These are phyloP conservation scores for Peromyscus nudipes DNA, from an alignment of 2,797 vertebrate genomes.

Conservation along the genomic window DNA sequence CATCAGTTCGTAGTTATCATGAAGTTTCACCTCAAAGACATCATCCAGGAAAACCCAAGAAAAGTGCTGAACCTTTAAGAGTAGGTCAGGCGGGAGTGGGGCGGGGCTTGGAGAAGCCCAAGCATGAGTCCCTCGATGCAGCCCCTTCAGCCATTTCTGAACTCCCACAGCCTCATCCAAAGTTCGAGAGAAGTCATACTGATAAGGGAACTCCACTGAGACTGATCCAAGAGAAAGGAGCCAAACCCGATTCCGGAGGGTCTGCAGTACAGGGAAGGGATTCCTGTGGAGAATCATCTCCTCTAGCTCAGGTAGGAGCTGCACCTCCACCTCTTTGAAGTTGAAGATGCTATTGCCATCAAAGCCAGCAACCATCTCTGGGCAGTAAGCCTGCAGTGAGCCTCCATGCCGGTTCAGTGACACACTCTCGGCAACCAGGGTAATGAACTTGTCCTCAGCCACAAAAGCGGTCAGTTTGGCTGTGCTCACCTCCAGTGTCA, in stretches of 20 bases:
- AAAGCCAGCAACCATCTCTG: slow-evolving; percentile 93
- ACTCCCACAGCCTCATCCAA: slow-evolving; percentile 95
- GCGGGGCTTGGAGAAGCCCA: not conserved
- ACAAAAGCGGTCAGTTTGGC: slow-evolving; percentile 92
- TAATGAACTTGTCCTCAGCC: slow-evolving; percentile 92
- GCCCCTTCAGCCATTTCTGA: slow-evolving; percentile 97
- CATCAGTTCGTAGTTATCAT: slow-evolving; percentile 99
- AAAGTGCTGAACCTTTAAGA: slow-evolving; percentile 94
- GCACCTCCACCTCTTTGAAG: slow-evolving; percentile 92
- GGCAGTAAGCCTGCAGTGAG: slow-evolving; percentile 90
- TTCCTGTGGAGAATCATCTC: slow-evolving; percentile 93
- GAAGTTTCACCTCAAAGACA: slow-evolving; percentile 97
- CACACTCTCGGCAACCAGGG: slow-evolving; percentile 91
- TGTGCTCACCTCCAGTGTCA: slow-evolving; percentile 91
- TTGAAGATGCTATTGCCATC: slow-evolving; percentile 96
- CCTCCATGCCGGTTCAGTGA: slow-evolving; percentile 88
- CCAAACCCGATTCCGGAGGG: slow-evolving; percentile 93
- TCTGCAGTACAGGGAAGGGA: slow-evolving; percentile 91
- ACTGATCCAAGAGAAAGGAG: slow-evolving; percentile 92
- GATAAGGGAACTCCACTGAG: slow-evolving; percentile 96
- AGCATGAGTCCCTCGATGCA: slow-evolving; percentile 87
- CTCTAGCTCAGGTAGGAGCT: slow-evolving; percentile 91
- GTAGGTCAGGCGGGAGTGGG: slow-evolving; percentile 93
- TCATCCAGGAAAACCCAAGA: slow-evolving; percentile 98
- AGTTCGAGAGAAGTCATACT: slow-evolving; percentile 97